Evolutionary conservation across 1,140 invertebrate genomes (phyloP).

Genomic region (Pinna nobilis): DNA sequence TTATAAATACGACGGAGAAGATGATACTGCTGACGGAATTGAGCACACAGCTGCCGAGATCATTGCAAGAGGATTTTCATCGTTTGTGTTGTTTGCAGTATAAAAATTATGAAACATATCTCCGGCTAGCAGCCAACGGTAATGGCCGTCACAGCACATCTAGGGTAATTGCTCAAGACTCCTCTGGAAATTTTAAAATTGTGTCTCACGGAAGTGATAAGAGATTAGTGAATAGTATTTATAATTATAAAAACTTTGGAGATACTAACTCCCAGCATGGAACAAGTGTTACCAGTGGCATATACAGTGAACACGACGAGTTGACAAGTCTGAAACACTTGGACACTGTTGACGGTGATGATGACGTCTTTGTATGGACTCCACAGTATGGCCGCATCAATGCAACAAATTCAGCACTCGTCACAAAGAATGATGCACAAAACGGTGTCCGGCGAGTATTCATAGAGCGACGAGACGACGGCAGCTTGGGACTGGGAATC

Average conservation of each 20-base stretch:
- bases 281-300: conserved; percentile 59
- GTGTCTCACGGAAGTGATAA: conserved; percentile 54
- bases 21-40: conserved; percentile 64
- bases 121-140: conserved; percentile 46
- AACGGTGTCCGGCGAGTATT: conserved; percentile 47
- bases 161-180: conserved; percentile 59
- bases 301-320: conserved; percentile 56
- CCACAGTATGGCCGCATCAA: conserved; percentile 27
- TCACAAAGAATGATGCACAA: conserved; percentile 25
- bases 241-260: conserved; percentile 45
- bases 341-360: conserved; percentile 30
- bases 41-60: conserved; percentile 53
- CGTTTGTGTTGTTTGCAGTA: conserved; percentile 62
- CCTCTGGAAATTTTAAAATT: conserved; percentile 59
- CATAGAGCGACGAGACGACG: conserved; percentile 55
- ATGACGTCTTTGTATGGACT: conserved; percentile 45
- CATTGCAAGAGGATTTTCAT: conserved; percentile 63
- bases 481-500: conserved; percentile 93
- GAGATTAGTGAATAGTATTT: conserved; percentile 43
- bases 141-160: conserved; percentile 48
- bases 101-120: conserved; percentile 60
- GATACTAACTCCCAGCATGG: conserved; percentile 52
- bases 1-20: conserved; percentile 64
- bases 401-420: conserved; percentile 29
- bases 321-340: conserved; percentile 29